Evolutionary conservation across 2,888 invertebrate genomes (phyloP), one percentile per base, ranked within the genome.

Genomic region (Diabrotica balteata): DNA sequence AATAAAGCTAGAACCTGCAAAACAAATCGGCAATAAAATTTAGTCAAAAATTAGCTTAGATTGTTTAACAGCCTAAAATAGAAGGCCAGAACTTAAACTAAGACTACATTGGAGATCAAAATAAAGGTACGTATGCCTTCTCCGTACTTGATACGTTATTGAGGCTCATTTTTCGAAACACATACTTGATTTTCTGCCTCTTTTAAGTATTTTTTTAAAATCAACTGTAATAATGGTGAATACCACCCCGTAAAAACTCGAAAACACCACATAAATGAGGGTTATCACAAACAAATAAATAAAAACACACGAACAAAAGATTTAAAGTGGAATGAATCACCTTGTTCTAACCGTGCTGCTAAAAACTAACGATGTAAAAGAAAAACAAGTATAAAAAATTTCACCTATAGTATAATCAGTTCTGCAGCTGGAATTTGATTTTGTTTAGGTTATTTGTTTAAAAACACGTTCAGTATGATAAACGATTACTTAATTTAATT

Each of bases 231-330:
- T 17, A 52, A 9, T 6, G 4, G 8, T 51, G 51, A 51, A 10
- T 8, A 51, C 4, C 17, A 17, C 9, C 11, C 17, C 11, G 8
- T 11, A n/a, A 22, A 51, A 51, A 22, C 22, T 8, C n/a, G 22
- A 51, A 11, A 22, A 52, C 32, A 32, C 32, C 32, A 32, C 32
- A 32, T 10, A 45, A 57, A 57, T 57, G 45, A 17, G 17, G 11
- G 45, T 57, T 57, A 57, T 57, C 54, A 66, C 69, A 57, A 63
- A 58, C 57, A 17, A 55, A 59, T 49, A 10, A 63, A 22, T 55
- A 50, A 70, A 68, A 58, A 68, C 44, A 66, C 69, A 43, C 47
- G 49, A 58, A 63, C 47, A 52, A 49, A 54, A 67, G 65, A 66
- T 67, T 63, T 63, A 66, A 68, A 63, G 50, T 59, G 65, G 50